Evolutionary conservation across 1,140 invertebrate species (phyloP).

Genomic region (Chrysomallon squamiferum): DNA sequence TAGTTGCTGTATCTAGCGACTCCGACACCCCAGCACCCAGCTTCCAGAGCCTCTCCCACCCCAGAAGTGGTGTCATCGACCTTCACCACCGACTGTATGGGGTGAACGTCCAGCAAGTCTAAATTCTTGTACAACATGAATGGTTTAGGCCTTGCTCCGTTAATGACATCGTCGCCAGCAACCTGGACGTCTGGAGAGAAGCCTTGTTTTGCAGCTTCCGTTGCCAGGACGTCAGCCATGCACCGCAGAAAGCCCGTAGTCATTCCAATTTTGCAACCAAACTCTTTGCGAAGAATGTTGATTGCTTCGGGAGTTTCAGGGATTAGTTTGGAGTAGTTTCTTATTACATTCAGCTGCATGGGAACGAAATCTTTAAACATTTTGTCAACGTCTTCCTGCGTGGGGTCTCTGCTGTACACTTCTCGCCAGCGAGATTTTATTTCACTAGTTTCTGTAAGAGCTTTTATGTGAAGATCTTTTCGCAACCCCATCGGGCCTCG

Average conservation of each 20-base stretch:
- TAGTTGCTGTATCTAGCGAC: constrained; percentile 63
- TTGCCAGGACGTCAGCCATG: constrained; percentile 51
- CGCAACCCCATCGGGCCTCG: constrained; percentile 55
- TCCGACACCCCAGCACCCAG: constrained; percentile 64
- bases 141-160: constrained; percentile 61
- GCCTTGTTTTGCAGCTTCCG: constrained; percentile 56
- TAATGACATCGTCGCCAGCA: constrained; percentile 61
- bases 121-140: constrained; percentile 64
- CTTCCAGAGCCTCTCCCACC: constrained; percentile 61
- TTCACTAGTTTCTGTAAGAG: constrained; percentile 41
- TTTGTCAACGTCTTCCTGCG: constrained; percentile 47
- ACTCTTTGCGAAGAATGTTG: constrained; percentile 37
- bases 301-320: constrained; percentile 48
- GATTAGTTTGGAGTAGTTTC: constrained; percentile 46
- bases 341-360: constrained; percentile 38
- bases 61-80: constrained; percentile 63
- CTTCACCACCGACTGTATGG: constrained; percentile 62
- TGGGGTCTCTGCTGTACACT: constrained; percentile 43
- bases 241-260: constrained; percentile 52
- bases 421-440: constrained; percentile 46
- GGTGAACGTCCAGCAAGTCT: constrained; percentile 58
- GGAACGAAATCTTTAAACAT: constrained; percentile 59
- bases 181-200: constrained; percentile 61
- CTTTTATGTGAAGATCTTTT: constrained; percentile 59
- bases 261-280: constrained; percentile 49